Conservation (phyloP, 2,113 vertebrate species). For the Heterocephalus glaber region DNA sequence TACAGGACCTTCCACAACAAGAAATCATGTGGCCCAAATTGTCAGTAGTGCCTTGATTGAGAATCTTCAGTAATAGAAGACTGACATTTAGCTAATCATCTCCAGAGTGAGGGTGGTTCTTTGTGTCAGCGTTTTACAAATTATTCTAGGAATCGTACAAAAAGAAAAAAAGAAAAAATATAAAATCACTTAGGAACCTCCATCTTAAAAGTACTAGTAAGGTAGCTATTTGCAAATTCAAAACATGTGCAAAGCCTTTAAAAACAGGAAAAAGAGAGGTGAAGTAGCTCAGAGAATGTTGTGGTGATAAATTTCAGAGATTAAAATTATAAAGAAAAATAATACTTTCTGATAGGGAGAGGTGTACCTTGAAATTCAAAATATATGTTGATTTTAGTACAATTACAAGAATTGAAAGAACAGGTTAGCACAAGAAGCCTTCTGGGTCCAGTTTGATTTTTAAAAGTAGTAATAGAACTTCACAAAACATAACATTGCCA, state of each 20-base stretch:
- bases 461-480: neutral
- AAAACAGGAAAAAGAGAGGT: neutral
- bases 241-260: neutral
- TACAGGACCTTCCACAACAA: neutral
- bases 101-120: neutral
- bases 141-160: neutral
- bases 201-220: neutral
- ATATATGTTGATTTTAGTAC: neutral
- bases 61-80: neutral
- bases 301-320: neutral
- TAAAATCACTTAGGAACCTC: neutral
- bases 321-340: neutral
- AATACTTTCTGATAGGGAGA: neutral
- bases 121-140: neutral
- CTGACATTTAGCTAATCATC: neutral
- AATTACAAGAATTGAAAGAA: neutral
- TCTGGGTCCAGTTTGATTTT: neutral
- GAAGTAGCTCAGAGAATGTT: neutral
- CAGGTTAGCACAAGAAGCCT: neutral
- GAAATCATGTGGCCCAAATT: neutral
- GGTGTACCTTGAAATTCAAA: neutral
- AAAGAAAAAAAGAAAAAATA: neutral
- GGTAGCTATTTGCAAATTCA: neutral
- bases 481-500: neutral
- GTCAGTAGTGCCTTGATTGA: neutral